Evolutionary conservation across 2,113 vertebrate species (phyloP).

Genomic region (Lamprologus callipterus): DNA sequence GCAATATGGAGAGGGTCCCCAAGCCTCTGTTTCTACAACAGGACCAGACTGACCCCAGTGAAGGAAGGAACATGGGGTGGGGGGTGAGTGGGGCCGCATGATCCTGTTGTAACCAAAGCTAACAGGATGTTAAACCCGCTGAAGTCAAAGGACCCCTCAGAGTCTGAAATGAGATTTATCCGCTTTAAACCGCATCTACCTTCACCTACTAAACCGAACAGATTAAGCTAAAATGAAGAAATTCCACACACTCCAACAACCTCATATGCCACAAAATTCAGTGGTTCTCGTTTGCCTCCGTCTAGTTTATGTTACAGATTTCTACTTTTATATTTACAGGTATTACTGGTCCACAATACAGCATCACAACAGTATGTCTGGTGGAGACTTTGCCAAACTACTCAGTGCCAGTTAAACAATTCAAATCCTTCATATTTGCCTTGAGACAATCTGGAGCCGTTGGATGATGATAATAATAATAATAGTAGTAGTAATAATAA

Average conservation of each 20-base stretch:
- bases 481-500: background rate
- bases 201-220: constrained; percentile 65
- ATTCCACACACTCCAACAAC: constrained; percentile 69
- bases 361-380: constrained; percentile 34
- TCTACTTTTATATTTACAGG: constrained; percentile 63
- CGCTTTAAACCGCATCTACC: constrained; percentile 78
- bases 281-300: constrained; percentile 27
- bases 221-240: constrained; percentile 66
- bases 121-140: background rate
- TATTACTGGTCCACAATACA: constrained; percentile 54
- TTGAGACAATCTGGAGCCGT: constrained; percentile 71
- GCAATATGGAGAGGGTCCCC: constrained; percentile 74
- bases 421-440: constrained; percentile 54
- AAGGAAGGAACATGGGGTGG: background rate
- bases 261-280: constrained; percentile 52
- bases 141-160: constrained; percentile 25
- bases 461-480: background rate
- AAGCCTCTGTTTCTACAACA: constrained; percentile 91
- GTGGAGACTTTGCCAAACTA: constrained; percentile 62
- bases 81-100: background rate
- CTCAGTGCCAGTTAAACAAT: constrained; percentile 57
- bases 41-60: constrained; percentile 83
- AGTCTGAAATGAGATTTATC: constrained; percentile 56
- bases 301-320: constrained; percentile 46
- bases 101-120: background rate